Evolutionary conservation across 2,113 vertebrate species (phyloP).

Genomic region (Oreocharis arfaki): DNA sequence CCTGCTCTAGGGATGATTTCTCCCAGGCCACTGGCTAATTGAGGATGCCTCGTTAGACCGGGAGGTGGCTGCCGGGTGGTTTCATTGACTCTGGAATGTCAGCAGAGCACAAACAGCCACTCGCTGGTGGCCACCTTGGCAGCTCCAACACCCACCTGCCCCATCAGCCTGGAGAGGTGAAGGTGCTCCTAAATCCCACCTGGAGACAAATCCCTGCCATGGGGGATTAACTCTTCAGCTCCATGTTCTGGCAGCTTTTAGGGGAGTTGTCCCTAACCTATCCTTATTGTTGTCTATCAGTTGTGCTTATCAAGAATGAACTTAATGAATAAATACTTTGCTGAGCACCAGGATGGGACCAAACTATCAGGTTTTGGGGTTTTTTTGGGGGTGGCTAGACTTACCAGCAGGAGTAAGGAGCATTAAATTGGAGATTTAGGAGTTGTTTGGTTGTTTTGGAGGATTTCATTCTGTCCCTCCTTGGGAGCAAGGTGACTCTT

Average conservation of each 20-base stretch:
- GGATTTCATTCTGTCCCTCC: neutral
- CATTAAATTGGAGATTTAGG: neutral
- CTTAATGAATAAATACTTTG: neutral
- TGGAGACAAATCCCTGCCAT: neutral
- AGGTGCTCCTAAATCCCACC: neutral
- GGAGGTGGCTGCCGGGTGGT: neutral
- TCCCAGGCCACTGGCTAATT: neutral
- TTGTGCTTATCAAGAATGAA: neutral
- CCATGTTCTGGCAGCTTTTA: neutral
- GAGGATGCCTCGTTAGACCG: rapidly evolving
- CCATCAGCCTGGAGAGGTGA: neutral
- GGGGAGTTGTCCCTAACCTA: neutral
- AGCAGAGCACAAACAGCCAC: neutral
- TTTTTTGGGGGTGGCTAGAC: neutral
- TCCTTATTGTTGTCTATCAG: neutral
- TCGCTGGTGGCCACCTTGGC: neutral
- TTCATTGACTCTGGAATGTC: neutral
- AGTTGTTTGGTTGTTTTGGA: neutral
- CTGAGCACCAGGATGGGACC: rapidly evolving
- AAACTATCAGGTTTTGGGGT: rapidly evolving
- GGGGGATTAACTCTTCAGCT: neutral
- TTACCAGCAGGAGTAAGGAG: neutral
- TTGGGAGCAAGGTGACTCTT: neutral
- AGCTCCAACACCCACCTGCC: neutral
- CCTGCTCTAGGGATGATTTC: neutral